Percentiles rank a stretch among this genome's conserved stretches.
Evolutionary conservation across 92 coral and sea anemone species (phyloP).

Genomic region (Porites divaricata): DNA sequence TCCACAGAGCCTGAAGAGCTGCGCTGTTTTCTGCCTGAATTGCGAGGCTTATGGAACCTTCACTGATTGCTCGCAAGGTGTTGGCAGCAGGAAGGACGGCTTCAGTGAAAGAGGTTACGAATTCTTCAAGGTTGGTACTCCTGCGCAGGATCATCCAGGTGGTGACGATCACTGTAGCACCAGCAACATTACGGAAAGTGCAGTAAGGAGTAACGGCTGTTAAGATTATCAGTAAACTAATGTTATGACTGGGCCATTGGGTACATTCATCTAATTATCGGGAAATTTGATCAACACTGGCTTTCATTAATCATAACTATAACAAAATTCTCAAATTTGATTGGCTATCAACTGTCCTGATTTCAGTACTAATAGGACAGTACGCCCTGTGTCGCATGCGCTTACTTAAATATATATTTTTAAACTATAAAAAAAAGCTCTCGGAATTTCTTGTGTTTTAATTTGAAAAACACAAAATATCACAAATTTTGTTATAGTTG

Average conservation of each 20-base stretch:
- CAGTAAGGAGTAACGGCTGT: slow-evolving; percentile 21
- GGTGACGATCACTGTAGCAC: slow-evolving; percentile 5
- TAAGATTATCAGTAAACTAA: not conserved
- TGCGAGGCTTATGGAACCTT: slow-evolving; percentile 4
- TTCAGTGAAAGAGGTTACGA: slow-evolving; percentile 7
- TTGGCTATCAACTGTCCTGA: too few relatives aligned
- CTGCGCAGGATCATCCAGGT: slow-evolving; percentile 19
- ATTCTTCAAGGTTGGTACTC: slow-evolving; percentile 14
- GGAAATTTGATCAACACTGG: not conserved
- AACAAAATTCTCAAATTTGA: too few relatives aligned
- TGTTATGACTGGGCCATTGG: not conserved
- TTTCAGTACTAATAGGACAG: too few relatives aligned
- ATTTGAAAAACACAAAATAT: too few relatives aligned
- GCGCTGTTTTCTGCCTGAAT: not conserved
- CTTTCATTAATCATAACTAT: too few relatives aligned
- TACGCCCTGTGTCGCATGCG: too few relatives aligned
- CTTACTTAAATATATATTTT: too few relatives aligned
- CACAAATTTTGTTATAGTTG: too few relatives aligned
- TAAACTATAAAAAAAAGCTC: too few relatives aligned
- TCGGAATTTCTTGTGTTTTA: too few relatives aligned
- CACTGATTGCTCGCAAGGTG: slow-evolving; percentile 23
- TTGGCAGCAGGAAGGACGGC: slow-evolving; percentile 18
- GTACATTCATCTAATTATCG: not conserved
- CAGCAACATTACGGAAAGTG: slow-evolving; percentile 26
- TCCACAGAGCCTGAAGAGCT: slow-evolving; percentile 14